Base-by-base conservation (phyloP, 2,797 vertebrate species). In the Alca torda region DNA sequence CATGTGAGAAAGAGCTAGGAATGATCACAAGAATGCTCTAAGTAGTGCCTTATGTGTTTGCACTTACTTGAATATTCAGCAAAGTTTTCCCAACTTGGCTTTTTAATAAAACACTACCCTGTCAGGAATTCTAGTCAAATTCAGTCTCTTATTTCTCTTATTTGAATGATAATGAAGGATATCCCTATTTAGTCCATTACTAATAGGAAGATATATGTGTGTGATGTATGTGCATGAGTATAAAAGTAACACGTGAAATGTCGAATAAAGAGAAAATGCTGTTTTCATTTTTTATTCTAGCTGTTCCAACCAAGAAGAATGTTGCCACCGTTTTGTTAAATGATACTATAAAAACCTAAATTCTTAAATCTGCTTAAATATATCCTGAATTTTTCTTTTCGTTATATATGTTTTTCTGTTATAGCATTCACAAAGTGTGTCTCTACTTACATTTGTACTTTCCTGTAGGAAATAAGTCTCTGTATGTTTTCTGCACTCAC, bases 351-450 rank as follows among this genome's bases (percentile, higher is more conserved):
- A 60, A 80, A 73, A 11, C 7, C 35, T 78, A 21, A 59, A 65
- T 92, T 94, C 84, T 83, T 76, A 37, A 90, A 87, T 25, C 26
- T 70, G 24, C 31, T 94, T 94, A 63, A 95, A 80, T 92, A 31
- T 56, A 60, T 53, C 23, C 30, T 85, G 8, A 25, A 7, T 46
- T 94, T 93, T 51, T 11, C 8, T 86, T 95, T 93, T 48, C 43
- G 59, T 92, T 91, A 54, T 70, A 10, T 48, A n/a, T 63, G 24
- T 59, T 87, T 92, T 93, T 75, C 20, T 91, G 13, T 59, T 84
- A 24, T 30, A 87, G 43, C 48, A 35, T 93, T 96, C 72, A 89
- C 41, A 2, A 68, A 59, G n/a, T 43, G 13, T 50, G 73, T 76
- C 88, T 89, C 68, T 85, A 69, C 37, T 93, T 78, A 43, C 37